These are phyloP conservation scores for Prietella phreatophila DNA, from an alignment of 2,113 vertebrate genomes.

Conservation along the genomic window DNA sequence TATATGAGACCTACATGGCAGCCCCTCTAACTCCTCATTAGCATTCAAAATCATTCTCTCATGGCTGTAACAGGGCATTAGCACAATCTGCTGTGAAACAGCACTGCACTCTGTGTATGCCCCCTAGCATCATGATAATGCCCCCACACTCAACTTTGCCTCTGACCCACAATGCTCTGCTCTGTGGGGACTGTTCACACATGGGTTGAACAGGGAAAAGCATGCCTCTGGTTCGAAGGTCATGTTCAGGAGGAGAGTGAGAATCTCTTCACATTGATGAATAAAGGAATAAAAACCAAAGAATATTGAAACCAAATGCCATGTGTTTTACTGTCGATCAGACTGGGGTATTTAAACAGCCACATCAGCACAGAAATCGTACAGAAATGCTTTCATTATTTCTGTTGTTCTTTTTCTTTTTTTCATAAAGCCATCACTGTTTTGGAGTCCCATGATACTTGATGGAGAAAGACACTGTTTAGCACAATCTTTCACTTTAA, in stretches of 20 bases:
- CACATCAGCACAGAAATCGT: neutral
- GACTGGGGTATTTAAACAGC: conserved; percentile 17
- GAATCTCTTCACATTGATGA: conserved; percentile 67
- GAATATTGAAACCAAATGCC: conserved; percentile 64
- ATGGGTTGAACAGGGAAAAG: conserved; percentile 60
- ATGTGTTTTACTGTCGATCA: conserved; percentile 13
- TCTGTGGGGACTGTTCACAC: conserved; percentile 62
- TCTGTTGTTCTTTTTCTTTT: neutral
- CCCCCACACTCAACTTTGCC: conserved; percentile 64
- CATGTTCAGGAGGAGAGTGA: conserved; percentile 61
- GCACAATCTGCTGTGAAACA: conserved; percentile 62
- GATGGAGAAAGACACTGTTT: conserved; percentile 27
- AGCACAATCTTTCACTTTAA: conserved; percentile 43
- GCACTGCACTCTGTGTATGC: conserved; percentile 55
- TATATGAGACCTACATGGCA: conserved; percentile 61
- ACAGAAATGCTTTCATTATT: conserved; percentile 3
- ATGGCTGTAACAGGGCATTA: conserved; percentile 64
- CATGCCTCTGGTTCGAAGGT: conserved; percentile 63
- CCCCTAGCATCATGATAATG: conserved; percentile 49
- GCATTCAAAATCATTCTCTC: conserved; percentile 67
- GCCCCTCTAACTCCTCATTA: conserved; percentile 57
- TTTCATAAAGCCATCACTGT: neutral
- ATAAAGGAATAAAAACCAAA: conserved; percentile 58
- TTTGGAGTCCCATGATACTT: neutral
- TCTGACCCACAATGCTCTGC: conserved; percentile 65